These are phyloP conservation scores for Ibidorhyncha struthersii DNA, from an alignment of 2,113 vertebrate genomes.

Conservation along the genomic window DNA sequence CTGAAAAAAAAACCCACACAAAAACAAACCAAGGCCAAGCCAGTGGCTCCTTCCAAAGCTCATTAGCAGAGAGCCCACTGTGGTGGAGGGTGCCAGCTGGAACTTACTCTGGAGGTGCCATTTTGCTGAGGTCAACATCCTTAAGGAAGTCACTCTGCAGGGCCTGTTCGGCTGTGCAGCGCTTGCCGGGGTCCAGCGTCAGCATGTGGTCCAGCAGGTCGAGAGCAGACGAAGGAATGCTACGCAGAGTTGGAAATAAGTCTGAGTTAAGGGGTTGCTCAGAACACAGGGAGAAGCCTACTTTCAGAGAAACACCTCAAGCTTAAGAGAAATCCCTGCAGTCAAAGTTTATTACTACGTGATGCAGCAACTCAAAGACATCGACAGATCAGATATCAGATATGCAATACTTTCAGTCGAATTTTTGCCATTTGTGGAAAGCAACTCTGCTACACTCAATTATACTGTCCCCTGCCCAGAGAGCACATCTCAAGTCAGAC, in stretches of 20 bases:
- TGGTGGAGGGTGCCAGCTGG: neutral
- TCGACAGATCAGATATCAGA: neutral
- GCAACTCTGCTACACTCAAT: neutral
- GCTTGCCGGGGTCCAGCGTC: conserved; percentile 92
- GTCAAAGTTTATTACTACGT: accelerated
- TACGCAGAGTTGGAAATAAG: neutral
- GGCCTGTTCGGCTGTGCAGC: conserved; percentile 94
- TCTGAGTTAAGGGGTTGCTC: neutral
- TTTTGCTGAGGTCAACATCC: conserved; percentile 93
- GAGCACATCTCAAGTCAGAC: neutral
- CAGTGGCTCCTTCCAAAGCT: neutral
- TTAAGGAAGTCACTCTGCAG: conserved; percentile 91
- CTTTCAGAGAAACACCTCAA: neutral
- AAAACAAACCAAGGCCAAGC: neutral
- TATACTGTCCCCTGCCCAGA: too few species aligned
- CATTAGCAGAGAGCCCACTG: neutral
- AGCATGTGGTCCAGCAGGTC: conserved; percentile 97
- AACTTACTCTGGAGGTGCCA: conserved; percentile 96
- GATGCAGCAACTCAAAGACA: neutral
- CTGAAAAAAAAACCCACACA: neutral
- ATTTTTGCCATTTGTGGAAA: neutral
- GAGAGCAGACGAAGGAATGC: conserved; percentile 88
- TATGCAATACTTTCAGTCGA: accelerated
- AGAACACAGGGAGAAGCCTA: neutral
- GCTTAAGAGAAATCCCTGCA: neutral